Evolutionary conservation across 1,140 invertebrate species (phyloP), one percentile per base, ranked within the genome.

Genomic region (Arion vulgaris): DNA sequence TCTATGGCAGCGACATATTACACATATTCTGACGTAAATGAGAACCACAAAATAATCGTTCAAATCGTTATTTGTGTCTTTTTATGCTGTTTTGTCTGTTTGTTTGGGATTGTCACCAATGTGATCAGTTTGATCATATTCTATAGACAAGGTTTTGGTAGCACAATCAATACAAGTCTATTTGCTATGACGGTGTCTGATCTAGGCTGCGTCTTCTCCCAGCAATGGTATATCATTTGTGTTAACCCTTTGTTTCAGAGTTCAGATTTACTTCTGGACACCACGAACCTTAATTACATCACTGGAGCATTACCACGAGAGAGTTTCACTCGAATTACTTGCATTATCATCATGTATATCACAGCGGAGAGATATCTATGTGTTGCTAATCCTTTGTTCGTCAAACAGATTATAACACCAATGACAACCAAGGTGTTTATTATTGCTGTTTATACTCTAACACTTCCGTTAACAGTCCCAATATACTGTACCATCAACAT

Each of bases 331-430:
- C 5, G 68, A 17, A 71, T 32, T 2, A 32, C 68, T 2, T 34
- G 32, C 32, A 7, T 34, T 1, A 71, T 71, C 32, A 36, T 36
- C 32, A 23, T 36, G n/a, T 71, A 71, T 23, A 71, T 36, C 11
- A 71, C 68, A 39, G 68, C 68, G 2, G 68, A 71, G 32, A 71
- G 68, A 71, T 71, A 26, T 36, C 32, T 71, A 26, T 71, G 68
- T 23, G 38, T 71, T 4, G 68, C 68, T 5, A 13, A 36, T 34
- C 68, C 68, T 15, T 71, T 71, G 23, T 11, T 5, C 15, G 68
- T 71, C 32, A 71, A 71, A 71, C 32, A 23, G 2, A 71, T 71
- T 9, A 71, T 71, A 36, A 71, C 68, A 4, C 68, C 68, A 39
- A 71, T 9, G 2, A 17, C 1, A 39, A 71, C 68, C 15, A 32